Base-by-base conservation (phyloP, 2,888 invertebrate species). In the Acronicta psi region DNA sequence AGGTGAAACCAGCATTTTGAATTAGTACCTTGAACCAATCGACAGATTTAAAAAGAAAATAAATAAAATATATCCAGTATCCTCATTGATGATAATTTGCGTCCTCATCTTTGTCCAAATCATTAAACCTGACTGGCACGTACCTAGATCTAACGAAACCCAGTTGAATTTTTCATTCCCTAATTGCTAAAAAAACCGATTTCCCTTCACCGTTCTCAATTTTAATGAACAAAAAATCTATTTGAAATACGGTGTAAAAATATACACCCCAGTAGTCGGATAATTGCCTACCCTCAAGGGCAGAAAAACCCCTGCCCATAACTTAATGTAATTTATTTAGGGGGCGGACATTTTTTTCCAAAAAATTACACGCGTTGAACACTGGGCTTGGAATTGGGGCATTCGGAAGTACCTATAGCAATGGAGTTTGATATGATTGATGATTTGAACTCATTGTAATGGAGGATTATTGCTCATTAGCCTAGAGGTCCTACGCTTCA, bases 251-350 rank as follows among this genome's bases (percentile, higher is more conserved):
- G 57, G 49, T 61, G 75, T 71, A 75, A 75, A 75, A 77, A 75
- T 69, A 75, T 52, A 68, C 46, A 62, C 40, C 50, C 57, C 56
- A 29, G 63, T 45, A 57, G 65, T 64, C 65, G 60, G 71, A 78
- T 77, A 77, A 77, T 77, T 78, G 79, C 74, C 73, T 45, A 31
- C 62, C 58, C 61, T 70, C 74, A 69, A 77, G 78, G 76, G 64
- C 58, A 59, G 42, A 46, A 51, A 17, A 43, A 47, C 60, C 78
- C 68, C 60, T 65, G 53, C 58, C 77, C 69, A 78, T 78, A 73
- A 73, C 49, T 77, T 77, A 67, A 65, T 65, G 64, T 73, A 77
- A 77, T 78, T 77, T 78, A 77, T 77, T 75, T 67, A 47, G 34
- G 79, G 79, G 76, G 74, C 77, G 79, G 76, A 78, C 68, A 69